Percentiles rank a stretch among this genome's conserved stretches.
phyloP scores from a whole-genome alignment of 2,113 vertebrate species.

The Jaculus jaculus region DNA sequence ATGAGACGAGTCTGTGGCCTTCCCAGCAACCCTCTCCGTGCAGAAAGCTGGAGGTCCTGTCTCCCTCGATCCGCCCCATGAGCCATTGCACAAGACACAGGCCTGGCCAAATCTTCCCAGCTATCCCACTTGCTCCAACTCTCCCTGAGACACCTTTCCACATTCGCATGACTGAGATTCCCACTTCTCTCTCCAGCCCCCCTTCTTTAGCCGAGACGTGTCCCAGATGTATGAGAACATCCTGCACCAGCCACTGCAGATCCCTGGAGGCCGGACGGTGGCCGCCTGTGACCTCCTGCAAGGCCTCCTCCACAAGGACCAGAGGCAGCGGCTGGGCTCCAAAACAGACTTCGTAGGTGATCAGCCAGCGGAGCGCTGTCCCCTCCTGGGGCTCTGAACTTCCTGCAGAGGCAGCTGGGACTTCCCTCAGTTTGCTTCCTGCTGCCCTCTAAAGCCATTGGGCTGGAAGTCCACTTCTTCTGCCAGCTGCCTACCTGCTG shows the following conservation, averaged over 20 bases:
- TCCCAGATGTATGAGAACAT: slow-evolving; percentile 98
- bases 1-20: not conserved
- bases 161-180: not conserved
- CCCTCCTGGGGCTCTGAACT: not conserved
- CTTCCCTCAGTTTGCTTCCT: not conserved
- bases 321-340: slow-evolving; percentile 92
- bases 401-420: not conserved
- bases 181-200: slow-evolving; percentile 87
- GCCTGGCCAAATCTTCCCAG: not conserved
- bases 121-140: not conserved
- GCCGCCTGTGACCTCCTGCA: slow-evolving; percentile 92
- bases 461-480: not conserved
- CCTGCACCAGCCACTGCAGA: slow-evolving; percentile 91
- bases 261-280: slow-evolving; percentile 93
- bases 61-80: accelerated
- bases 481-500: not conserved
- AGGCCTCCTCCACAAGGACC: slow-evolving; percentile 96
- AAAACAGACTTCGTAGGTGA: slow-evolving; percentile 96
- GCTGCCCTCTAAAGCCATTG: not conserved
- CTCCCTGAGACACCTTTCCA: not conserved
- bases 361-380: not conserved
- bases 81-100: not conserved
- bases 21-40: not conserved
- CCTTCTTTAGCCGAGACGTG: slow-evolving; percentile 95
- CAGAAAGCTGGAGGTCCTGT: not conserved